phyloP scores from a whole-genome alignment of 2,888 invertebrate genomes.

The Invenusta paracnida region DNA sequence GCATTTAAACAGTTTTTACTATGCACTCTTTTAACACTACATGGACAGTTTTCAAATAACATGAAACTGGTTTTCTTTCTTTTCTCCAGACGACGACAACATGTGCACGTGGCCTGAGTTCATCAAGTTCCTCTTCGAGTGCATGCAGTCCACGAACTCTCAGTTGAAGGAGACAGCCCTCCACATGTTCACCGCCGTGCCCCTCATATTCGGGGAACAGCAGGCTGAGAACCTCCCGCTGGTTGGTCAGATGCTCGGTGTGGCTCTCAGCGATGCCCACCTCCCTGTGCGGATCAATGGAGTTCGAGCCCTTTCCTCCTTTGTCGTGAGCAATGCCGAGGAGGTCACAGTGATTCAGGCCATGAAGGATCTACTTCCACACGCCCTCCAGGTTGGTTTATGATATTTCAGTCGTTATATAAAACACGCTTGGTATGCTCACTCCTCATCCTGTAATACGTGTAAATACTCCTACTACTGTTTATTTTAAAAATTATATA shows the following conservation, averaged over 20 bases:
- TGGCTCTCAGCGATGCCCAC: background rate
- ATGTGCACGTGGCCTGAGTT: slow-evolving; percentile 95
- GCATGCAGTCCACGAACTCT: slow-evolving; percentile 76
- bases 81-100: slow-evolving; percentile 77
- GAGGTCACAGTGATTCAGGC: background rate
- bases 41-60: too few relatives aligned
- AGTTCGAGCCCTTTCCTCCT: background rate
- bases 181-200: slow-evolving; percentile 86
- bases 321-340: background rate
- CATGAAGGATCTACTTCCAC: background rate
- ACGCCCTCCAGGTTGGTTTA: background rate
- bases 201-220: slow-evolving; percentile 91
- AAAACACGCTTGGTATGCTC: too few relatives aligned
- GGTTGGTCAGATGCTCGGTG: slow-evolving; percentile 82
- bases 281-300: background rate
- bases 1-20: too few relatives aligned
- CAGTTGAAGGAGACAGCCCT: slow-evolving; percentile 85
- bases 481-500: too few relatives aligned
- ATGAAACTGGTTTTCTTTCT: too few relatives aligned
- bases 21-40: too few relatives aligned
- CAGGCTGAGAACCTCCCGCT: slow-evolving; percentile 82
- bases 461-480: too few relatives aligned
- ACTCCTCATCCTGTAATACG: too few relatives aligned
- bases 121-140: slow-evolving; percentile 83
- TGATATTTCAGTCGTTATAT: too few relatives aligned